Evolutionary conservation across 2,888 invertebrate genomes (phyloP).

Genomic region (Protophormia terraenovae): DNA sequence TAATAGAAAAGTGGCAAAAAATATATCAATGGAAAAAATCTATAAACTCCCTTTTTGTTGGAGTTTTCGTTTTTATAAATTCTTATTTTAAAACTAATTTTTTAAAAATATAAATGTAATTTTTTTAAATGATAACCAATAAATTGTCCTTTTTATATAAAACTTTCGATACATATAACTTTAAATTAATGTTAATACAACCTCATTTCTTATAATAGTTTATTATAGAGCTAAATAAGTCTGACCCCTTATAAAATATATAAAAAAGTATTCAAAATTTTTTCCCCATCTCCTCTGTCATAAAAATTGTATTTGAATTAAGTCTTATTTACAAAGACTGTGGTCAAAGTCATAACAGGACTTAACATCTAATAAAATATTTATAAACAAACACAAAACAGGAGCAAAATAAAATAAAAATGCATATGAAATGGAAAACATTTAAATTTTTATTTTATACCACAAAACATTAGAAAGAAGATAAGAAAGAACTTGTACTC

Average conservation of each 20-base stretch:
- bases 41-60: too few relatives aligned
- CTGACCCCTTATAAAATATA: background rate
- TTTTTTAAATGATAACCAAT: too few relatives aligned
- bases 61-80: too few relatives aligned
- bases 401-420: background rate
- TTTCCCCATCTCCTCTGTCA: background rate
- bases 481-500: slow-evolving; percentile 25
- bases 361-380: slow-evolving; percentile 67
- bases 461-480: slow-evolving; percentile 1
- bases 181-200: background rate
- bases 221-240: background rate
- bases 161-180: background rate
- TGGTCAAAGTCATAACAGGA: slow-evolving; percentile 55
- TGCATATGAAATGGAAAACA: slow-evolving; percentile 41
- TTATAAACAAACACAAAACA: slow-evolving; percentile 47
- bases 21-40: too few relatives aligned
- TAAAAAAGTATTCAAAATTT: slow-evolving; percentile 20
- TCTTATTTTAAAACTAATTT: too few relatives aligned
- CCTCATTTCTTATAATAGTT: background rate
- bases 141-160: too few relatives aligned
- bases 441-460: slow-evolving; percentile 63
- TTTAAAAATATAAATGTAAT: too few relatives aligned
- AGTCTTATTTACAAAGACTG: background rate
- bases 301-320: slow-evolving; percentile 18
- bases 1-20: too few relatives aligned